Conservation (phyloP, 1,140 invertebrate genomes). For the Zaprionus africanus region DNA sequence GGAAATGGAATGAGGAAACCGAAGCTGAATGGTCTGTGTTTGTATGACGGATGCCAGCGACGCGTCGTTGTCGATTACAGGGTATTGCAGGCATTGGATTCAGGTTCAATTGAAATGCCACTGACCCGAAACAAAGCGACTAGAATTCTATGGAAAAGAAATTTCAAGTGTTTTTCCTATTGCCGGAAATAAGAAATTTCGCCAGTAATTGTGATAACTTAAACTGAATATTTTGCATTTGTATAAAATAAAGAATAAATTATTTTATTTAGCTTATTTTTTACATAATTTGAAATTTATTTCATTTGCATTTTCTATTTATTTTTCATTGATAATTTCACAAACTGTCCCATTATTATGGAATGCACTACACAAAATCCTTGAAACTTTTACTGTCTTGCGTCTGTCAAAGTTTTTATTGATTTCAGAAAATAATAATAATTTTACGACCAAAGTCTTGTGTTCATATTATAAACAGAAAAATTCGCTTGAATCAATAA, state of each 20-base stretch:
- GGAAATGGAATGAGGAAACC: conserved; percentile 5
- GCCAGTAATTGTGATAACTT: not conserved
- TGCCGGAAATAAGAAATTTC: not conserved
- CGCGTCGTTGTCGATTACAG: not conserved
- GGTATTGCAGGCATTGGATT: not conserved
- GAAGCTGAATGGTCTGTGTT: conserved; percentile 9
- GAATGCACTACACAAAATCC: not conserved
- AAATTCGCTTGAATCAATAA: not conserved
- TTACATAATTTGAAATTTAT: not conserved
- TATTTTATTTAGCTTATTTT: not conserved
- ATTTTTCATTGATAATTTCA: too few relatives aligned
- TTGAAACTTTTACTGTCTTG: conserved; percentile 2
- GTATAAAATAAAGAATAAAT: not conserved
- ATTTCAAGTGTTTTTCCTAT: not conserved
- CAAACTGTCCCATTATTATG: not conserved
- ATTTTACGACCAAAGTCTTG: not conserved
- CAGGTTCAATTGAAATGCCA: not conserved
- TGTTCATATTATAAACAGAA: not conserved
- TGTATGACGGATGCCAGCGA: not conserved
- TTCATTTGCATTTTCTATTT: too few relatives aligned
- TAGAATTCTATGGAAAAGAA: not conserved
- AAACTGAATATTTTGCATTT: not conserved
- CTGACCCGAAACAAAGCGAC: conserved; percentile 2
- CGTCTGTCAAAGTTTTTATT: conserved; percentile 9
- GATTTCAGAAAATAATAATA: conserved; percentile 8